Conservation (phyloP, 2,888 invertebrate genomes). For the Bugula neritina region DNA sequence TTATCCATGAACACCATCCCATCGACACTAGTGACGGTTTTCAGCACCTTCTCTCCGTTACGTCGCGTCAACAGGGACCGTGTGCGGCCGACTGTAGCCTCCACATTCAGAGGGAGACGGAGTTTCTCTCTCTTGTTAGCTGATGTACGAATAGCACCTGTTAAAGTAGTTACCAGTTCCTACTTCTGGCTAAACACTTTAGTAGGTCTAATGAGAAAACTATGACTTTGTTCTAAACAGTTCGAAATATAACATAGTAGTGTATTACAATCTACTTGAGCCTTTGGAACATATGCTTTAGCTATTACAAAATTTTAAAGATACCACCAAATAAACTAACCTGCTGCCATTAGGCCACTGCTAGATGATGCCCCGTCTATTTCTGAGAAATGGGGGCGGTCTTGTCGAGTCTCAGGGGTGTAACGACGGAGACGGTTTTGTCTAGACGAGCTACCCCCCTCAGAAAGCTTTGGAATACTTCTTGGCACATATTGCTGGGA, state of each 20-base stretch:
- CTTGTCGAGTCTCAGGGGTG: neutral
- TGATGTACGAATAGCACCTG: no score
- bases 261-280: no score
- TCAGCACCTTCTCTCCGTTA: neutral
- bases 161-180: no score
- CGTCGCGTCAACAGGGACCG: neutral
- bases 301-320: no score
- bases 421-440: neutral
- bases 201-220: no score
- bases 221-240: no score
- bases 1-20: slow-evolving; percentile 4
- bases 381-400: neutral
- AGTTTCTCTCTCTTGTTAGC: neutral
- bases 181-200: no score
- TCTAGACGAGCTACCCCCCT: no score
- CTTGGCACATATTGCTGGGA: slow-evolving; percentile 12
- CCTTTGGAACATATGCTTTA: no score
- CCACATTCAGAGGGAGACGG: neutral
- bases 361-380: neutral
- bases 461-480: neutral
- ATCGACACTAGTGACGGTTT: slow-evolving; percentile 12
- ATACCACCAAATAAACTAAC: no score
- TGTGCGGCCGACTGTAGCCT: slow-evolving; percentile 7
- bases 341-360: no score
- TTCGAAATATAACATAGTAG: no score